A percentile compares a stretch with the other conserved stretches of the same genome.
Conservation (phyloP, 2,113 vertebrate genomes). For the Spea bombifrons region DNA sequence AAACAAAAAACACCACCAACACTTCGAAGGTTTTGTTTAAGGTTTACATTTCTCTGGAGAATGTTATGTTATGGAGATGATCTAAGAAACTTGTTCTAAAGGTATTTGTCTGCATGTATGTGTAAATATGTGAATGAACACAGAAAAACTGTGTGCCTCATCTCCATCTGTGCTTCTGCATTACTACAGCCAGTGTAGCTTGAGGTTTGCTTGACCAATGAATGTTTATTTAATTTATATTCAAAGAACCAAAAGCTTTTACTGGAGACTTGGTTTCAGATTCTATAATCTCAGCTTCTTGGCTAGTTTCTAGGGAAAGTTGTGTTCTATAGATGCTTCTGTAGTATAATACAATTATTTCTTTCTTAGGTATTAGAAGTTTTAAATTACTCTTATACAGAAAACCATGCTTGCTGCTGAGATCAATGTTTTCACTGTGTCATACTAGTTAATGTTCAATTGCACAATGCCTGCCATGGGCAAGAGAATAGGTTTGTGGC, state of each 20-base stretch:
- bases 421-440: constrained; percentile 11
- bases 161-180: constrained; percentile 52
- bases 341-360: background rate
- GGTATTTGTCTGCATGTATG: constrained; percentile 31
- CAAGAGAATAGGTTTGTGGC: constrained; percentile 9
- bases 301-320: background rate
- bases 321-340: background rate
- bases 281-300: constrained; percentile 1
- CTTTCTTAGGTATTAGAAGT: background rate
- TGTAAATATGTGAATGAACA: constrained; percentile 29
- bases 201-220: constrained; percentile 18
- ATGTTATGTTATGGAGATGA: background rate
- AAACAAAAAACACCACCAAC: background rate
- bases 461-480: constrained; percentile 17
- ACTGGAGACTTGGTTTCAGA: background rate
- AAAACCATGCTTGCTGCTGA: constrained; percentile 38
- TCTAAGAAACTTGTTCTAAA: background rate
- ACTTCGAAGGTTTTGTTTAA: constrained; percentile 17
- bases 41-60: constrained; percentile 26
- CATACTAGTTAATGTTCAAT: constrained; percentile 13
- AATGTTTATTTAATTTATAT: background rate
- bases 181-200: constrained; percentile 11
- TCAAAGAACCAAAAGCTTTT: constrained; percentile 15
- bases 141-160: constrained; percentile 51
- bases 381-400: background rate